Evolutionary conservation across 2,797 vertebrate species (phyloP).

Genomic region (Notamacropus eugenii): DNA sequence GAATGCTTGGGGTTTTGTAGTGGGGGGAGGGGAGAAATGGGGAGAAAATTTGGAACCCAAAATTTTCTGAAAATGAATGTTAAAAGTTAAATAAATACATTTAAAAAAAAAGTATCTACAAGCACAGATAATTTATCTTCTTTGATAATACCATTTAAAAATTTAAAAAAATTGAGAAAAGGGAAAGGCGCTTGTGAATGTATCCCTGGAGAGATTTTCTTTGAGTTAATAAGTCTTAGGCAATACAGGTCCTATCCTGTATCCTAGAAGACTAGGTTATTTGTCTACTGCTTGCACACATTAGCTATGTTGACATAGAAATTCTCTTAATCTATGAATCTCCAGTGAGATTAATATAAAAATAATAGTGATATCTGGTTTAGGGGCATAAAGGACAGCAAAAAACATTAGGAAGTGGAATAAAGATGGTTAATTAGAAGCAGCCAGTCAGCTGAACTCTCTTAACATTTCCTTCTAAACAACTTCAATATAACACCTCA

Average conservation of each 20-base stretch:
- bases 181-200: background rate
- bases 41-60: too few relatives aligned
- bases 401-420: background rate
- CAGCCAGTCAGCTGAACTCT: background rate
- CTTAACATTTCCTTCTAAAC: background rate
- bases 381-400: background rate
- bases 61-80: too few relatives aligned
- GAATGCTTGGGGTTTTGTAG: too few relatives aligned
- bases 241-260: background rate
- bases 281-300: background rate
- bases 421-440: background rate
- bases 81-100: too few relatives aligned
- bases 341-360: background rate
- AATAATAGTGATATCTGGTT: background rate
- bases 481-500: background rate
- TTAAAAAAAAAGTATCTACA: too few relatives aligned
- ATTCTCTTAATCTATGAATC: background rate
- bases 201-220: background rate
- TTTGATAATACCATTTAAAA: background rate
- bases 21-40: too few relatives aligned
- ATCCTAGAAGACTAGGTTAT: background rate
- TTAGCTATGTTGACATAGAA: background rate
- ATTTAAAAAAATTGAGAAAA: background rate
- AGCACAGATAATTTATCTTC: background rate
- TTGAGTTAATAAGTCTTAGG: background rate